These are phyloP conservation scores for Ericerus pela DNA, from an alignment of 1,140 invertebrate species.

Conservation along the genomic window DNA sequence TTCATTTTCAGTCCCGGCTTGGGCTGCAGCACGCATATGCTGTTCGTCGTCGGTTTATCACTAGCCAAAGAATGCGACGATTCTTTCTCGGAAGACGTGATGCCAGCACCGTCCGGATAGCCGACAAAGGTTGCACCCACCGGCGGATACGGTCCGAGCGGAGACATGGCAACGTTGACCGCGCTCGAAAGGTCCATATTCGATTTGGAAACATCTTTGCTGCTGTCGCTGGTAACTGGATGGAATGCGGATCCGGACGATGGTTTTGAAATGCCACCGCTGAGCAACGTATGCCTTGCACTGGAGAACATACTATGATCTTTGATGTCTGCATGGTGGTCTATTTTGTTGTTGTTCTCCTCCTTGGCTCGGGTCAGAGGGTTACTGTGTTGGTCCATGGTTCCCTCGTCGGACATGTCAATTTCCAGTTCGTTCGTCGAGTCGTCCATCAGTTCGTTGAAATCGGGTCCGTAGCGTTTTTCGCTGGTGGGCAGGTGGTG, in stretches of 20 bases:
- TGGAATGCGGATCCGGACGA: constrained; percentile 57
- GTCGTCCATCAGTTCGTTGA: constrained; percentile 62
- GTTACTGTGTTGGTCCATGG: constrained; percentile 34
- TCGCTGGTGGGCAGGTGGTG: background rate
- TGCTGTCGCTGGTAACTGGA: constrained; percentile 37
- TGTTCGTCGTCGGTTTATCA: constrained; percentile 24
- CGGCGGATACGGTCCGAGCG: constrained; percentile 40
- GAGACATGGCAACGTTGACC: constrained; percentile 30
- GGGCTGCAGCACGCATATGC: background rate
- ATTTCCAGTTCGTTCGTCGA: constrained; percentile 64
- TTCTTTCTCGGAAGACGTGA: constrained; percentile 29
- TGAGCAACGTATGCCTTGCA: constrained; percentile 5
- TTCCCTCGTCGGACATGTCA: constrained; percentile 49
- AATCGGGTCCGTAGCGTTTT: constrained; percentile 49
- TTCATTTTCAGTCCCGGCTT: constrained; percentile 25
- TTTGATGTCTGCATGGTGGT: constrained; percentile 33
- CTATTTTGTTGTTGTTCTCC: constrained; percentile 27
- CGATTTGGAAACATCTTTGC: constrained; percentile 30
- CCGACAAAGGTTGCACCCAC: constrained; percentile 47
- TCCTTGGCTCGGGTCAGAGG: constrained; percentile 29
- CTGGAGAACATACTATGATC: constrained; percentile 12
- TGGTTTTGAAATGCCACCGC: constrained; percentile 34
- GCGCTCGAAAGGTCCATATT: constrained; percentile 27
- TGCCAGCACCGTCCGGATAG: constrained; percentile 35
- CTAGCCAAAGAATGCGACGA: constrained; percentile 33